Evolutionary conservation across 2,888 invertebrate species (phyloP).

Genomic region (Meta bourneti): DNA sequence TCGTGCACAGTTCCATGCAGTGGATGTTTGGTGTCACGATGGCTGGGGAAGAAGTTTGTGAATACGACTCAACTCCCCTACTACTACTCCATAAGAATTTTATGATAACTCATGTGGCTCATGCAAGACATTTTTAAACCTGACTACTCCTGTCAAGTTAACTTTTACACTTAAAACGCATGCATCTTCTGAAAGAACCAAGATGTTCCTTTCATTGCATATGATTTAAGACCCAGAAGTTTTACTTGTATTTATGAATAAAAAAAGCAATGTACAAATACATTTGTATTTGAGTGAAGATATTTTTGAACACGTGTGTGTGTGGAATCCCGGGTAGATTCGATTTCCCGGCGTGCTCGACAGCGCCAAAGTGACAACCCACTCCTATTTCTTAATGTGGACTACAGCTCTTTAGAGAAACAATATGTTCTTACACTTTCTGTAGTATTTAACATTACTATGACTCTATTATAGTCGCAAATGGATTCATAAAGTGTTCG

Average conservation of each 20-base stretch:
- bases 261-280: slow-evolving; percentile 12
- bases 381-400: slow-evolving; percentile 41
- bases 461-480: slow-evolving; percentile 56
- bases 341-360: not conserved
- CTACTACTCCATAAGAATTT: not conserved
- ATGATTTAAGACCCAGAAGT: not conserved
- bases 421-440: slow-evolving; percentile 40
- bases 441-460: slow-evolving; percentile 61
- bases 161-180: not conserved
- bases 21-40: too few species aligned
- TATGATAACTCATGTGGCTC: not conserved
- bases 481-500: slow-evolving; percentile 57
- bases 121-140: not conserved
- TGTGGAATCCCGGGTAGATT: slow-evolving; percentile 23
- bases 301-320: slow-evolving; percentile 39
- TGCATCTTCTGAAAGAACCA: not conserved
- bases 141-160: not conserved
- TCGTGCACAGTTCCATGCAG: too few species aligned
- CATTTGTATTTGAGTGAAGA: slow-evolving; percentile 28
- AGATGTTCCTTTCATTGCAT: not conserved
- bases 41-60: too few species aligned
- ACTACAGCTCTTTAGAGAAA: slow-evolving; percentile 11
- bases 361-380: slow-evolving; percentile 7
- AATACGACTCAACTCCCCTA: too few species aligned
- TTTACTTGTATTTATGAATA: not conserved